phyloP scores from a whole-genome alignment of 2,888 invertebrate species.

The Germaria angustata region DNA sequence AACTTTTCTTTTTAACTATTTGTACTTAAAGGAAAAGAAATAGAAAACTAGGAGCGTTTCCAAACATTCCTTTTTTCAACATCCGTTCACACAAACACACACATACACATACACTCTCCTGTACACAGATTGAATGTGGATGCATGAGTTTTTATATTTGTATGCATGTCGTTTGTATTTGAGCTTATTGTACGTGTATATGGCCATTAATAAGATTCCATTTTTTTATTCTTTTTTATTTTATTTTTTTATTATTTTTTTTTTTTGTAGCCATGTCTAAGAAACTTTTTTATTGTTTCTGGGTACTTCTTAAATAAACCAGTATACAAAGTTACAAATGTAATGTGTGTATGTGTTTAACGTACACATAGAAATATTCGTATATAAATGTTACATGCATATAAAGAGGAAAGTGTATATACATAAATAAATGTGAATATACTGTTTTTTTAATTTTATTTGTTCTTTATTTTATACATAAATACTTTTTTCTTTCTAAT shows the following conservation, averaged over 20 bases:
- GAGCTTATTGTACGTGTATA: conserved; percentile 44
- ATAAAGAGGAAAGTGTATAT: not conserved
- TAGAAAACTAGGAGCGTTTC: conserved; percentile 8
- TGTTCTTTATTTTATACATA: no score
- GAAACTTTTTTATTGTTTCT: conserved; percentile 50
- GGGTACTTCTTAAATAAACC: conserved; percentile 36
- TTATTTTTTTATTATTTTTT: conserved; percentile 20
- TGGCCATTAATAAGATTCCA: conserved; percentile 45
- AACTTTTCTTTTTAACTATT: conserved; percentile 50
- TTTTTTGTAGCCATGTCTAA: conserved; percentile 37
- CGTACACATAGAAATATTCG: conserved; percentile 1
- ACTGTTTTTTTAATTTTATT: no score
- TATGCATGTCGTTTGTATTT: conserved; percentile 24
- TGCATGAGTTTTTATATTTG: no score
- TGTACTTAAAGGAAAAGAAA: conserved; percentile 33
- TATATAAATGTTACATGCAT: not conserved
- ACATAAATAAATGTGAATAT: not conserved
- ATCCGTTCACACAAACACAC: not conserved
- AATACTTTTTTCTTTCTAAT: conserved; percentile 16
- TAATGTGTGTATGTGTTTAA: not conserved
- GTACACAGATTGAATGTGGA: no score
- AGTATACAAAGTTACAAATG: conserved; percentile 6
- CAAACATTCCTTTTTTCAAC: not conserved
- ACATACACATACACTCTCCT: not conserved
- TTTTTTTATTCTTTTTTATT: conserved; percentile 43